Base-by-base conservation (phyloP, 1,140 invertebrate genomes). In the Atta texana region DNA sequence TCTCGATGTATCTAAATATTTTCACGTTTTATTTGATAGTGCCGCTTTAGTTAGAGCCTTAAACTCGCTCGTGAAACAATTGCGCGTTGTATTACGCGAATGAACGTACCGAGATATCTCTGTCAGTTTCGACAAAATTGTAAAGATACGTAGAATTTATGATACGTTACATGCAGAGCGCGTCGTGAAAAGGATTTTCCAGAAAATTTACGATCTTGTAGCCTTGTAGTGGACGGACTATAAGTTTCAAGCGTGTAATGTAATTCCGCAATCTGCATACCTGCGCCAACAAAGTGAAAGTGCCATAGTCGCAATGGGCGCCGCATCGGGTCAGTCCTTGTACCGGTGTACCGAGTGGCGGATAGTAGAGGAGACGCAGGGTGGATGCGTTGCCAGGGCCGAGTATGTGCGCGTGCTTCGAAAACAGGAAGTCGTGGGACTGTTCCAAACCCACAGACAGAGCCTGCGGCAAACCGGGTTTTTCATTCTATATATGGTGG, bases 261-360 rank as follows among this genome's bases (percentile, higher is more conserved):
- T 78, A 80, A 69, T 85, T n/a, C 44, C 44, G 66, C 28, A 84
- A 86, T 80, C 49, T 95, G 93, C 74, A 93, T 92, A 92, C 96
- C 95, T 98, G 97, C 63, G 97, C 96, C 44, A 97, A 94, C 68
- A 98, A 94, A 39, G 97, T 98, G 92, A 98, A 96, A 44, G 97
- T 97, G 84, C 97, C 97, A 87, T 97, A 97, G 93, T 98, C 97
- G 18, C 96, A 96, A 90, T 97, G 97, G 2, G 97, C 96, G 0
- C 97, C 97, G 89, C 97, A 97, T 63, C 97, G 95, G 31, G 96
- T 96, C 86, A 96, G 95, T 55, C 95, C 96, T 84, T 92, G 92
- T 87, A 86, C 93, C 61, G 93, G 93, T 91, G 91, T 93, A 91
- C 92, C 93, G 75, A 92, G 94, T 87, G 97, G 96, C 63, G 97